Evolutionary conservation across 2,888 invertebrate genomes (phyloP), one percentile per base, ranked within the genome.

Genomic region (Coleophora deauratella): DNA sequence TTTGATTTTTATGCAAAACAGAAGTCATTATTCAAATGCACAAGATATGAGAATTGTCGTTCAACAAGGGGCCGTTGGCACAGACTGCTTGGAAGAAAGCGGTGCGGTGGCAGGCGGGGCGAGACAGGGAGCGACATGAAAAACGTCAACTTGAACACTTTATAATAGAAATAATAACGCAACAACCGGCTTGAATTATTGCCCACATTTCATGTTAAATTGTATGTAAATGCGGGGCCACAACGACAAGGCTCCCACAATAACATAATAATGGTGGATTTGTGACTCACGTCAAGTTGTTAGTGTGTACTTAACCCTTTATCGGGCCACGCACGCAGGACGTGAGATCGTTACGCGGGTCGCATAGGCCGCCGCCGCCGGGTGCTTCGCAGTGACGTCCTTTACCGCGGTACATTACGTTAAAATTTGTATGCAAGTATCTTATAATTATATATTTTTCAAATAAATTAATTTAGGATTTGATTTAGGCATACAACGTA

Each of bases 271-370:
- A 84, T 82, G 76, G 80, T 72, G 74, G 81, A 82, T 82, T 84
- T 82, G 84, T 84, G 77, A 82, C 72, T 84, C 84, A 84, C 82
- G 84, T 81, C 77, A 78, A 74, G 79, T 79, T 79, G 82, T 84
- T 82, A 82, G 80, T 80, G 71, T 79, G 78, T 82, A 81, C 79
- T 85, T 84, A 85, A 84, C 84, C 84, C 84, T 84, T 84, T 81
- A 85, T 84, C 84, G 73, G 70, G 69, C 72, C 82, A 81, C 82
- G 84, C 82, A 81, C 79, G 72, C 73, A 72, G 81, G 68, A 82
- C 84, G 84, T 82, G 84, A 77, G 79, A 79, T 73, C 81, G 78
- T 82, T 84, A 81, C 70, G 53, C 57, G 77, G 79, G 78, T 72
- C 75, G 72, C 58, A 54, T 57, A 51, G 66, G 60, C 64, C 53